These are phyloP conservation scores for Spizella passerina DNA, from an alignment of 2,797 vertebrate species.

Conservation along the genomic window DNA sequence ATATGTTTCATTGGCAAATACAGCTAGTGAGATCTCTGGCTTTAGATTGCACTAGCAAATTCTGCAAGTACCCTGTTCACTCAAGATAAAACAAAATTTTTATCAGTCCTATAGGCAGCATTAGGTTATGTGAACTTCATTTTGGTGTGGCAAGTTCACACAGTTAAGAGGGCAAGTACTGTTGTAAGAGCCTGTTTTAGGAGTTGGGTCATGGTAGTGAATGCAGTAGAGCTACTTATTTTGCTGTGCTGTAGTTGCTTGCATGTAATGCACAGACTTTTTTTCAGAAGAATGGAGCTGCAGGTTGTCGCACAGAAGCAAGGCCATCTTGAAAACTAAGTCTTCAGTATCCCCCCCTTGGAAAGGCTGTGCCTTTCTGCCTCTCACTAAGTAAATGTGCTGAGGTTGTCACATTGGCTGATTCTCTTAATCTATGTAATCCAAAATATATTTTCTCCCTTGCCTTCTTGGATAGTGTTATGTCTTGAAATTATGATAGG, in stretches of 20 bases:
- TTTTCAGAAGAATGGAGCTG: neutral
- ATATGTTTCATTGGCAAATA: neutral
- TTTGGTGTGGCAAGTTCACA: neutral
- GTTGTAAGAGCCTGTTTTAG: neutral
- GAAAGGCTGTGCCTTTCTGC: neutral
- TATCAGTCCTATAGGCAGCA: neutral
- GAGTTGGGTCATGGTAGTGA: neutral
- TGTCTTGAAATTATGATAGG: neutral
- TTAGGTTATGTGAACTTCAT: neutral
- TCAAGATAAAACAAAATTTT: neutral
- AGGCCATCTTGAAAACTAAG: neutral
- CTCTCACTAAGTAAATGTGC: neutral
- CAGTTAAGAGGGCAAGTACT: neutral
- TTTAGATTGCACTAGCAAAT: neutral
- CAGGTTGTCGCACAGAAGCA: neutral
- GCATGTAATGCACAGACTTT: neutral
- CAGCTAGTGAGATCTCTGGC: neutral
- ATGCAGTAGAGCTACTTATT: neutral
- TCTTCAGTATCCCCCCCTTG: neutral
- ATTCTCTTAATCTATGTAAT: neutral
- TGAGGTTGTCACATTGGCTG: neutral
- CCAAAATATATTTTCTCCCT: neutral
- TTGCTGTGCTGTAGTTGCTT: fast-evolving
- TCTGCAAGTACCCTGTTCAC: neutral
- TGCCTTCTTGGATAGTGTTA: neutral